Evolutionary conservation across 2,888 invertebrate genomes (phyloP), one percentile per base, ranked within the genome.

Genomic region (Omphaloscelis lunosa): DNA sequence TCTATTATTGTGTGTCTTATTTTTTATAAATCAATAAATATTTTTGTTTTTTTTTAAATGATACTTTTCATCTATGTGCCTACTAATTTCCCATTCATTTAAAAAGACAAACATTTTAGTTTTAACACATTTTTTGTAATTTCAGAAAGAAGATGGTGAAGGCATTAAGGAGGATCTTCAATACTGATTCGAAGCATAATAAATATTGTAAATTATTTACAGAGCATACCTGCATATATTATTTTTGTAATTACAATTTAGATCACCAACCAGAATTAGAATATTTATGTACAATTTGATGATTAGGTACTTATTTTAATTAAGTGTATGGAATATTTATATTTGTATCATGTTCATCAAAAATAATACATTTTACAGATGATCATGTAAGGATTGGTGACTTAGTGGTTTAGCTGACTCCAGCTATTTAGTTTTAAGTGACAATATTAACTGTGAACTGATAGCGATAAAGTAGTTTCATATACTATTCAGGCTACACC

Each of bases 91-190:
- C 12, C 15, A 34, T 66, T 23, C 17, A 41, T 27, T 56, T 51
- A 0, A 20, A 69, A 41, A 29, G 0, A 20, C 17, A 51, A 41
- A 56, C 2, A 45, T 15, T 56, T 56, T 20, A 67, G 23, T 68
- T 63, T 39, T 80, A 70, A 80, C 7, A 27, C 6, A 45, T 45
- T 27, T 74, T 2, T 75, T 83, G 5, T 78, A 27, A 69, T 75
- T 83, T 80, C 85, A 84, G 86, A 74, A 72, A 77, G 67, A 75
- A 68, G 29, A 80, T 51, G n/a, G 23, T 68, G 62, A 67, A 80
- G 34, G 48, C 48, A 29, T 9, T 56, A n/a, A 62, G 61, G 48
- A 39, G 61, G 23, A 63, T 70, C 59, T 83, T 59, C 48, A 69
- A 61, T 8, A 66, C 17, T 81, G 65, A 65, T 7, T 58, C 0